phyloP scores from a whole-genome alignment of 2,113 vertebrate genomes.

The Australoheros scitulus region DNA sequence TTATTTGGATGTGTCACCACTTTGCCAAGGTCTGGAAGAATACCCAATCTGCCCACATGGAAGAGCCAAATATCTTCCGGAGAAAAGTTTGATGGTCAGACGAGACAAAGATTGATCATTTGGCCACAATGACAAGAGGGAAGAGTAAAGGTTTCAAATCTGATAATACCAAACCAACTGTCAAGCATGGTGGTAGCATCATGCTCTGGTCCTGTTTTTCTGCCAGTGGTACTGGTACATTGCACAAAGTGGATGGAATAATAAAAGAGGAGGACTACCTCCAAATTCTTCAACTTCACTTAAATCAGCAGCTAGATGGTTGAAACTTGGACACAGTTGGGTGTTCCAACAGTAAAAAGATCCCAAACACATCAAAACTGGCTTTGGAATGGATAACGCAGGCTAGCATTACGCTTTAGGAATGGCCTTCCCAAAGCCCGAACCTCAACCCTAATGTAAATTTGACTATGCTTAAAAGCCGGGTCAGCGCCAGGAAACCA shows the following conservation, averaged over 20 bases:
- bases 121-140: fast-evolving
- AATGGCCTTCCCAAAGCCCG: too few species aligned
- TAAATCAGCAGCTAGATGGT: too few species aligned
- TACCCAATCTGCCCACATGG: too few species aligned
- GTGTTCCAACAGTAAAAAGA: too few species aligned
- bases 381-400: too few species aligned
- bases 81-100: too few species aligned
- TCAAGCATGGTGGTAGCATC: neutral
- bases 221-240: neutral
- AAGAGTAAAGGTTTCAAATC: neutral
- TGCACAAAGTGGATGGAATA: neutral
- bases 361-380: neutral
- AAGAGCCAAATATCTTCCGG: too few species aligned
- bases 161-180: neutral
- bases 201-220: fast-evolving
- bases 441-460: too few species aligned
- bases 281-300: neutral
- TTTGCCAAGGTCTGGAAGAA: neutral
- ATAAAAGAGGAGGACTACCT: neutral
- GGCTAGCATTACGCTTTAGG: too few species aligned
- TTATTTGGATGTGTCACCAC: too few species aligned
- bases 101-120: neutral
- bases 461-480: neutral
- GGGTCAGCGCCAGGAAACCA: neutral
- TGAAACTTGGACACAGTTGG: too few species aligned